Conservation (phyloP, 2,888 invertebrate species). For the Noctua janthe region DNA sequence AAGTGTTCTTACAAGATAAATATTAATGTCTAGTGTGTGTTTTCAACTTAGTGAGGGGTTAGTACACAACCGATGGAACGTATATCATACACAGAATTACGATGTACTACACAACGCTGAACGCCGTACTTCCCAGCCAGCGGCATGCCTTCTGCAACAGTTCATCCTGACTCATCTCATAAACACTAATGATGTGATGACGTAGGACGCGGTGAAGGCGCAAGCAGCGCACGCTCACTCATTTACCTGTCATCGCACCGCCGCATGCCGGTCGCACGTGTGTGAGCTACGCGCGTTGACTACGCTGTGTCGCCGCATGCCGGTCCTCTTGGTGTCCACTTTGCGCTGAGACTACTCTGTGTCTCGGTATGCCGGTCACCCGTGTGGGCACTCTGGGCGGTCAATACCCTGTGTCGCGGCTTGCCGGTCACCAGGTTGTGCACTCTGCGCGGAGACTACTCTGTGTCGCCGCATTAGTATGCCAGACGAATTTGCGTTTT, state of each 20-base stretch:
- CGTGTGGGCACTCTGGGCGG: no score
- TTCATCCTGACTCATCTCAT: not conserved
- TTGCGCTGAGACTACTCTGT: not conserved
- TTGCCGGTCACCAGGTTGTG: no score
- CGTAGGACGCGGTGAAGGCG: not conserved
- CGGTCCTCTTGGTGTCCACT: not conserved
- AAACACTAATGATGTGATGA: not conserved
- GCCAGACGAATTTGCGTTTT: slow-evolving; percentile 27
- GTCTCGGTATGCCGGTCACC: no score
- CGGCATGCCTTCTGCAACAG: not conserved
- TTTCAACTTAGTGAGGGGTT: not conserved
- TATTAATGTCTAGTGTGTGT: not conserved
- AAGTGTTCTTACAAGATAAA: not conserved
- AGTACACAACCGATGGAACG: not conserved
- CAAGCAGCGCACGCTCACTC: not conserved
- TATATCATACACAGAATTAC: not conserved
- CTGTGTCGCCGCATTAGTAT: slow-evolving; percentile 24
- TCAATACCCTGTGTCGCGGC: no score
- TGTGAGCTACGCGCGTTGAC: not conserved
- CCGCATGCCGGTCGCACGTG: not conserved
- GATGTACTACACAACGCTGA: not conserved
- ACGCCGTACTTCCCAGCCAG: not conserved
- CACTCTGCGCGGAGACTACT: not conserved
- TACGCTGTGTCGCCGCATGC: no score
- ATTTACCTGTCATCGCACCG: not conserved